Base-by-base conservation (phyloP, 2,888 invertebrate genomes). In the Cantharis rufa region DNA sequence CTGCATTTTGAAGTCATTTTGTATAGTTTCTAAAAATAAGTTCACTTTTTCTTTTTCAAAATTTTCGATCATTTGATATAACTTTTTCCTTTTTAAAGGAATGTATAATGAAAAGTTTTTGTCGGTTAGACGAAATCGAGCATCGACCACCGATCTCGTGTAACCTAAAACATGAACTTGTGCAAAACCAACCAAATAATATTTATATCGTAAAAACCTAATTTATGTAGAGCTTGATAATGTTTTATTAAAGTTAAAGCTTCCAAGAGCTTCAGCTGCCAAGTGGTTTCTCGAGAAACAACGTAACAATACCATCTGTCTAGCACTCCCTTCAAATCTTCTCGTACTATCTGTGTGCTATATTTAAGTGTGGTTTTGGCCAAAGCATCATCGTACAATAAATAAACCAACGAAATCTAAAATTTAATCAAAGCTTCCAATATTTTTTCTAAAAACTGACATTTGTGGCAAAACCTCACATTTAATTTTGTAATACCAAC, bases 181-280 rank as follows among this genome's bases (percentile, higher is more conserved):
- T 64, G 27, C 62, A 7, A 62, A 21, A 66, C 1, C 10, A 27
- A 66, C 10, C 10, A 2, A 21, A 66, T 16, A 27, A 72, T 48
- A 70, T 61, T 28, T 24, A 15, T 27, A 28, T 72, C 28, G 78
- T 64, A 2, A 88, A 4, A 84, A 16, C 90, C 89, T 10, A 91
- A 76, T 76, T 88, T 88, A 10, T 85, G 84, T 27, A 90, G 71
- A 5, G 89, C 84, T 72, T 83, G 80, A 48, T 85, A 86, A 79
- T 89, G 88, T 74, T 89, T 86, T 11, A 91, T 89, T 21, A 91
- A 88, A 75, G 89, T 87, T 18, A 92, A 80, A 0, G 90, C 90
- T 85, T 92, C 92, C 0, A 92, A 75, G 1, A 92, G 79, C 79
- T 87, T 86, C 0, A 84, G 81, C 24, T 87, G 85, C 27, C 27